These are phyloP conservation scores for Phalacrocorax aristotelis DNA, from an alignment of 2,113 vertebrate species.

Conservation along the genomic window DNA sequence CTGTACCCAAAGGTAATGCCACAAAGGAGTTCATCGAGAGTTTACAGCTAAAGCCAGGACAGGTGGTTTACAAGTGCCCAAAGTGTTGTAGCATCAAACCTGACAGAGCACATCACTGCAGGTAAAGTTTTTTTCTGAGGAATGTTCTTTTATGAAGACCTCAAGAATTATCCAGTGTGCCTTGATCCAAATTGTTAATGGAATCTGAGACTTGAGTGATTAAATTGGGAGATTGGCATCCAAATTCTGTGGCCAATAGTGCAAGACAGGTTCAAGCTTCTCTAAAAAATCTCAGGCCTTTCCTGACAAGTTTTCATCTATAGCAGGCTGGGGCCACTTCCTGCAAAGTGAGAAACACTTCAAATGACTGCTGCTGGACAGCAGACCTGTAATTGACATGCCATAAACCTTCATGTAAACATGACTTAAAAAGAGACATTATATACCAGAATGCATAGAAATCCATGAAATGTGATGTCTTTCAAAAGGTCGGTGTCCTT, in stretches of 20 bases:
- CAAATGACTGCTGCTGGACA: not conserved
- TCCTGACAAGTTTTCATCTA: not conserved
- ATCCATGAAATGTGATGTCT: not conserved
- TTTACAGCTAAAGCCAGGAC: constrained; percentile 94
- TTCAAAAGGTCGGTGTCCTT: not conserved
- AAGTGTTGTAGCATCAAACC: constrained; percentile 99
- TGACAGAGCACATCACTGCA: constrained; percentile 97
- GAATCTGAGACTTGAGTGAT: not conserved
- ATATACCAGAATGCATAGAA: not conserved
- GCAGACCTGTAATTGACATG: not conserved
- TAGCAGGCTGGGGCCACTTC: not conserved
- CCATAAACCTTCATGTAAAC: not conserved
- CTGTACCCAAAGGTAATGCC: constrained; percentile 97
- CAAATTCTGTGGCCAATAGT: not conserved
- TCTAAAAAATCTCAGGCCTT: not conserved
- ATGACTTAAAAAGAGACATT: not conserved
- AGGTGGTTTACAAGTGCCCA: constrained; percentile 98
- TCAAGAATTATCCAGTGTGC: not conserved
- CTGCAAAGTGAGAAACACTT: not conserved
- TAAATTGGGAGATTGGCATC: not conserved
- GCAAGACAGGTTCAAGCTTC: not conserved
- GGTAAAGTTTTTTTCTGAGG: constrained; percentile 68
- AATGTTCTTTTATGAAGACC: not conserved
- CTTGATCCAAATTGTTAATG: not conserved
- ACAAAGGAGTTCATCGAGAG: constrained; percentile 99